Evolutionary conservation across 1,140 invertebrate species (phyloP).

Genomic region (Leptinotarsa undecemlineata): DNA sequence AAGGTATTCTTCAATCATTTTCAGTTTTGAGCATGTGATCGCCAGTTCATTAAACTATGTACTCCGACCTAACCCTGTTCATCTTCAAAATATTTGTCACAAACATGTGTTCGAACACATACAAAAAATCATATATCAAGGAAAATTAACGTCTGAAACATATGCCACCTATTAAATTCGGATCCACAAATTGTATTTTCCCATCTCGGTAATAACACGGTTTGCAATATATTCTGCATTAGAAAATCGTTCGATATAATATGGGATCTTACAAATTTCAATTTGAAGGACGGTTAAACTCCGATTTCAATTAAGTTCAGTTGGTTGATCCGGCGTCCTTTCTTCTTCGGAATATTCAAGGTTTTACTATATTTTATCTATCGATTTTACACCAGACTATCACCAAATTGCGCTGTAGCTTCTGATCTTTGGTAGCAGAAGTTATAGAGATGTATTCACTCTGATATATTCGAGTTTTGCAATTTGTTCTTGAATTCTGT

Average conservation of each 20-base stretch:
- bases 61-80: too few relatives aligned
- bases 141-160: neutral
- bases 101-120: too few relatives aligned
- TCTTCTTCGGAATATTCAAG: neutral
- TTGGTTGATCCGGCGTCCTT: neutral
- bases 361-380: conserved; percentile 5
- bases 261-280: neutral
- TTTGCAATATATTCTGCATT: neutral
- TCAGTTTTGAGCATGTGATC: too few relatives aligned
- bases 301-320: conserved; percentile 5
- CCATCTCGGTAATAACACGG: neutral
- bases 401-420: neutral
- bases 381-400: neutral
- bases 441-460: too few relatives aligned
- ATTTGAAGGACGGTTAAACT: conserved; percentile 8
- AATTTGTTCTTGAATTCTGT: too few relatives aligned
- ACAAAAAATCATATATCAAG: too few relatives aligned
- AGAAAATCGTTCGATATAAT: conserved; percentile 1
- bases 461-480: too few relatives aligned
- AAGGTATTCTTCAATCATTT: too few relatives aligned
- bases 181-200: neutral
- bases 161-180: neutral
- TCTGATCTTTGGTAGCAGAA: too few relatives aligned
- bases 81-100: too few relatives aligned
- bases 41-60: too few relatives aligned